phyloP scores from a whole-genome alignment of 2,113 vertebrate species.

The Crotalus horridus region DNA sequence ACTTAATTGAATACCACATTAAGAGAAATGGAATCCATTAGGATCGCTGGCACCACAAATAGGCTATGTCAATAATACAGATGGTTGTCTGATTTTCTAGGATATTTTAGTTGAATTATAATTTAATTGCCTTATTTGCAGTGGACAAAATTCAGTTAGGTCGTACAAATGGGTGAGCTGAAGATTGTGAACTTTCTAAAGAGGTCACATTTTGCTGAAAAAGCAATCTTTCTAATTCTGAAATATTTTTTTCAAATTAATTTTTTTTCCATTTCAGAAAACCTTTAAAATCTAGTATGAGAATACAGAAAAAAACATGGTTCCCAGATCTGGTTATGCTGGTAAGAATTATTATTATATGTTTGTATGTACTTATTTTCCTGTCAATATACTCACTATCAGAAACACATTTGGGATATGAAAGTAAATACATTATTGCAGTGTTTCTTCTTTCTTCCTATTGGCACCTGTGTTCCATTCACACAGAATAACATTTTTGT shows the following conservation, averaged over 20 bases:
- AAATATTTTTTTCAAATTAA: neutral
- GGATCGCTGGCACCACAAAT: neutral
- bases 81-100: constrained; percentile 20
- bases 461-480: neutral
- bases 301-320: neutral
- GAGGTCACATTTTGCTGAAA: constrained; percentile 36
- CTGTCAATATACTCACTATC: neutral
- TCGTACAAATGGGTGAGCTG: constrained; percentile 21
- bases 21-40: neutral
- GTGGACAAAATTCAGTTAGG: constrained; percentile 15
- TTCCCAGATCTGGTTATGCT: neutral
- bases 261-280: neutral
- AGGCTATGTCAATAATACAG: neutral
- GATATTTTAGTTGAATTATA: constrained; percentile 13
- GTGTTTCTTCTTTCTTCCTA: neutral
- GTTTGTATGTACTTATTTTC: neutral
- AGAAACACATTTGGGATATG: neutral
- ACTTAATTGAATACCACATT: neutral
- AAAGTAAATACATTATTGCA: neutral
- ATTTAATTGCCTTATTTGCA: constrained; percentile 30
- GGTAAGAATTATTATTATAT: neutral
- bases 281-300: neutral
- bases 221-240: constrained; percentile 19
- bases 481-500: neutral
- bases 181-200: constrained; percentile 34